phyloP scores from a whole-genome alignment of 2,888 invertebrate species.

The Pterobdella sp. region DNA sequence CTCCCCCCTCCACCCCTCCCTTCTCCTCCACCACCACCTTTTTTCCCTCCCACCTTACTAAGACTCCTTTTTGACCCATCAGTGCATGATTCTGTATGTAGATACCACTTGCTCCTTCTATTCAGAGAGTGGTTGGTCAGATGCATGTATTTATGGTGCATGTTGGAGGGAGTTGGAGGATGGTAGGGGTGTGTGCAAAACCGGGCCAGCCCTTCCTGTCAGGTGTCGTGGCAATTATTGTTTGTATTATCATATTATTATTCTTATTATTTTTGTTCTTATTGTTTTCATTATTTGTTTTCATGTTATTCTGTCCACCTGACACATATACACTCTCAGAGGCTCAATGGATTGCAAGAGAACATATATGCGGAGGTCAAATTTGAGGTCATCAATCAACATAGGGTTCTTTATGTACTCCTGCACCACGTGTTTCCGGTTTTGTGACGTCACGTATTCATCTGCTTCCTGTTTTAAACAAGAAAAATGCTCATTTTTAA shows the following conservation, averaged over 20 bases:
- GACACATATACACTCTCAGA: conserved; percentile 76
- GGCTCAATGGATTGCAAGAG: conserved; percentile 84
- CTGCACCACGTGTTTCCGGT: conserved; percentile 38
- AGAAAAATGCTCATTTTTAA: too few species aligned
- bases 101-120: conserved; percentile 51
- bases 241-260: background rate
- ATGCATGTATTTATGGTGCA: conserved; percentile 53
- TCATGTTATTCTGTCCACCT: conserved; percentile 60
- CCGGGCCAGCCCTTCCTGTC: conserved; percentile 50
- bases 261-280: background rate
- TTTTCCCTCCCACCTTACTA: conserved; percentile 50
- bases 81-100: conserved; percentile 47
- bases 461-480: conserved; percentile 42
- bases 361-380: conserved; percentile 78
- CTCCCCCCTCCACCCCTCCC: background rate
- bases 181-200: conserved; percentile 54
- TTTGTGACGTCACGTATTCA: conserved; percentile 41
- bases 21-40: conserved; percentile 30
- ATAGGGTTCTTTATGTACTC: conserved; percentile 53
- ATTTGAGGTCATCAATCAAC: conserved; percentile 54
- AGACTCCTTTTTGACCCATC: conserved; percentile 53
- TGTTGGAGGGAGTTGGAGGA: conserved; percentile 51
- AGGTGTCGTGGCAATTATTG: background rate
- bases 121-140: conserved; percentile 55
- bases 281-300: background rate